Evolutionary conservation across 2,113 vertebrate genomes (phyloP), one percentile per base, ranked within the genome.

Genomic region (Stictonetta naevosa): DNA sequence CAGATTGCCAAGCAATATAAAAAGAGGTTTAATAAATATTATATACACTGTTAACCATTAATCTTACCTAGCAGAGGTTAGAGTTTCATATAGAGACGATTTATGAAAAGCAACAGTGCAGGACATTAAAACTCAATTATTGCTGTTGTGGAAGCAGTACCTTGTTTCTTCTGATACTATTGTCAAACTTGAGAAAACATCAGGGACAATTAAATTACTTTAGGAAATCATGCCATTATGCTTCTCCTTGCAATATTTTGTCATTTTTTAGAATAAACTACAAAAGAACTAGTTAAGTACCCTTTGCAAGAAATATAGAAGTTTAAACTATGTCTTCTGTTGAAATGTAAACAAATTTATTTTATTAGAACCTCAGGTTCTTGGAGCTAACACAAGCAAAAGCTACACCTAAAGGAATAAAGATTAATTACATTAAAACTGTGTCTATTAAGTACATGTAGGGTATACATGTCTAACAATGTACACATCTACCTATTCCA

Each of bases 1-100:
- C 96, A 98, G 97, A 98, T 98, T 98, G 97, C 97, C 90, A 96
- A 92, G 96, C 96, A 95, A 95, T 97, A 97, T 97, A 97, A 97
- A 98, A 96, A 90, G 97, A 92, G 75, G 86, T 96, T 98, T 98
- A 97, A 98, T 98, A 98, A 98, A 98, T 98, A 98, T 97, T 96
- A 98, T 98, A 97, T 97, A 97, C 93, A 96, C 96, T 95, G 93
- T 95, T 97, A 97, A 92, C 94, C 96, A 97, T 98, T 97, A 97
- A 98, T 98, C 97, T 98, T 92, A 80, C 89, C 83, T 89, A 95
- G 92, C 21, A 58, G 95, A 97, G 90, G 90, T 95, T 97, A n/a
- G 34, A 86, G 76, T 96, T 98, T 98, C 97, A 93, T 94, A 94
- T 88, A 93, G 82, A 95, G 92, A 96, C 83, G 95, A 98, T 98